Evolutionary conservation across 2,113 vertebrate genomes (phyloP).

Genomic region (Hemicordylus capensis): DNA sequence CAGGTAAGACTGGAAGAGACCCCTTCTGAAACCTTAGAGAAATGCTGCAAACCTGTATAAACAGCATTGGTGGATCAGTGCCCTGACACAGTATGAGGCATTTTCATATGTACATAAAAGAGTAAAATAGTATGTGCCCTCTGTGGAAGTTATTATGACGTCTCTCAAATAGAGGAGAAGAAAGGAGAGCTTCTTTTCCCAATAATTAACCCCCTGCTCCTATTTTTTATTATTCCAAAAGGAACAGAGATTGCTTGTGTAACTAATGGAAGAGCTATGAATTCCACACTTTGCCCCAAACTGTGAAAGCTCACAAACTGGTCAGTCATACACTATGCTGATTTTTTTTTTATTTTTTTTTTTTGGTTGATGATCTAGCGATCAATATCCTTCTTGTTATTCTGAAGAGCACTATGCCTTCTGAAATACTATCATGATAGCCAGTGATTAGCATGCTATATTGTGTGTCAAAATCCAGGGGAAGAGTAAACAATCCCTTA

Average conservation of each 20-base stretch:
- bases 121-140: conserved; percentile 15
- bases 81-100: too few relatives aligned
- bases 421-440: not conserved
- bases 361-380: not conserved
- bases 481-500: conserved; percentile 72
- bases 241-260: conserved; percentile 8
- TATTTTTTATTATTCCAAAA: conserved; percentile 18
- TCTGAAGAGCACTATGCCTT: not conserved
- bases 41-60: too few relatives aligned
- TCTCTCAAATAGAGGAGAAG: not conserved
- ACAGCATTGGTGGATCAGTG: too few relatives aligned
- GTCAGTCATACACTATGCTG: not conserved
- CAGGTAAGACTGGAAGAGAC: too few relatives aligned
- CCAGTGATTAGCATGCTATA: conserved; percentile 12
- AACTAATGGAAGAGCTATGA: not conserved
- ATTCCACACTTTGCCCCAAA: not conserved
- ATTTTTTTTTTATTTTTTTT: not conserved
- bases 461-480: not conserved
- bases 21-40: too few relatives aligned
- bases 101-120: not conserved
- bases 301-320: not conserved
- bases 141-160: not conserved
- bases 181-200: not conserved
- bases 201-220: not conserved
- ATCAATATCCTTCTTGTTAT: not conserved